Conservation (phyloP, 2,113 vertebrate genomes). For the Chitala chitala region DNA sequence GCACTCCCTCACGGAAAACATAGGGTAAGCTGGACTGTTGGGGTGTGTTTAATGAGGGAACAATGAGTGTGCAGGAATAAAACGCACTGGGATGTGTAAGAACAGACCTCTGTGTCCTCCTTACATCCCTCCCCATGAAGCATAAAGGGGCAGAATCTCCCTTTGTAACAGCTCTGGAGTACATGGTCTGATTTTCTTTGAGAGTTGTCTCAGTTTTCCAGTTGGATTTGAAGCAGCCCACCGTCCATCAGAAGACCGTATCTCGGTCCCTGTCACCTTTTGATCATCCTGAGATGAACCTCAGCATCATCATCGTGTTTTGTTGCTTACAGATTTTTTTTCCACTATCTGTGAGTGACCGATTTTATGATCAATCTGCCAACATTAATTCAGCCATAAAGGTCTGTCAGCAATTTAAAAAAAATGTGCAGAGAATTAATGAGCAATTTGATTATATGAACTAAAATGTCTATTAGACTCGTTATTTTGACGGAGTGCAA, state of each 20-base stretch:
- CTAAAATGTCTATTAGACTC: conserved; percentile 17
- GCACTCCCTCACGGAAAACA: no score
- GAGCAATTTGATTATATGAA: conserved; percentile 20
- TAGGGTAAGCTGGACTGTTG: not conserved
- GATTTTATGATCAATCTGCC: conserved; percentile 15
- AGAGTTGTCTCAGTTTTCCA: no score
- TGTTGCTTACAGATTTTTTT: not conserved
- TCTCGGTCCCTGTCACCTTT: no score
- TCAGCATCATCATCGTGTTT: not conserved
- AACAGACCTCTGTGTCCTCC: not conserved
- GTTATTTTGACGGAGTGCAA: conserved; percentile 13
- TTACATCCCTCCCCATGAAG: no score
- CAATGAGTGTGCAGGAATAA: no score
- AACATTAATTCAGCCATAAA: conserved; percentile 12
- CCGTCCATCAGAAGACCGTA: no score
- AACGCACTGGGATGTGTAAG: not conserved
- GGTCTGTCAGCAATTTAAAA: conserved; percentile 1
- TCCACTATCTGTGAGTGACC: conserved; percentile 3
- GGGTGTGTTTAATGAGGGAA: not conserved
- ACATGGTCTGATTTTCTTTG: no score
- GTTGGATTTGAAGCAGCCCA: no score
- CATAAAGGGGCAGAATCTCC: no score
- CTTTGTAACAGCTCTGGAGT: no score
- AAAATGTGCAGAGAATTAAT: conserved; percentile 15
- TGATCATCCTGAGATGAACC: not conserved